Conservation (phyloP, 2,797 vertebrate genomes). For the Bradypus variegatus region DNA sequence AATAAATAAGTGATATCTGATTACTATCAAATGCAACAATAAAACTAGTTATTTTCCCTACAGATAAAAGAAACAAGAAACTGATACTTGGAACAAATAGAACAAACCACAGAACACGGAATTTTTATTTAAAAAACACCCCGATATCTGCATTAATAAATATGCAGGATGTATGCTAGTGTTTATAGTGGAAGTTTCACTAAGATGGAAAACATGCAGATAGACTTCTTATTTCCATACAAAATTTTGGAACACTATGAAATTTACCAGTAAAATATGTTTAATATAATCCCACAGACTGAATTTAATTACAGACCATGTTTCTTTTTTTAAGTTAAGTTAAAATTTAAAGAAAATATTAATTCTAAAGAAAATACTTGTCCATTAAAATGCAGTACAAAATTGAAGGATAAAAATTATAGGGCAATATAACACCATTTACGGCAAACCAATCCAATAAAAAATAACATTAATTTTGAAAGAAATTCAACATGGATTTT, state of each 20-base stretch:
- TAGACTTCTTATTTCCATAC: neutral
- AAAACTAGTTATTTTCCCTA: neutral
- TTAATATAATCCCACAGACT: neutral
- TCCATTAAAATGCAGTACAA: neutral
- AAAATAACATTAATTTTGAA: neutral
- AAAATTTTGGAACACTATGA: conserved; percentile 34
- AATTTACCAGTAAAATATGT: conserved; percentile 29
- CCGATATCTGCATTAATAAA: neutral
- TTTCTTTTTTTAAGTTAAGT: neutral
- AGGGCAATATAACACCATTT: neutral
- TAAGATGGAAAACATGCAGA: conserved; percentile 20
- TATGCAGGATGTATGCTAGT: neutral
- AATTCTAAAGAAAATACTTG: neutral
- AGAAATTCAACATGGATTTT: neutral
- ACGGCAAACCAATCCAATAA: neutral
- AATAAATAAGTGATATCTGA: neutral
- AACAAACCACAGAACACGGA: conserved; percentile 7
- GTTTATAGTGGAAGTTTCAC: neutral
- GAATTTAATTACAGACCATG: conserved; percentile 10
- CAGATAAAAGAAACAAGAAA: conserved; percentile 23
- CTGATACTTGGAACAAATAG: neutral
- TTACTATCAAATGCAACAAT: conserved; percentile 19
- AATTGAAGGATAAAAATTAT: neutral
- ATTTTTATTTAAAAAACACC: conserved; percentile 1
- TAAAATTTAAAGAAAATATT: conserved; percentile 4